Evolutionary conservation across 2,113 vertebrate species (phyloP), one percentile per base, ranked within the genome.

Genomic region (Kryptolebias marmoratus): DNA sequence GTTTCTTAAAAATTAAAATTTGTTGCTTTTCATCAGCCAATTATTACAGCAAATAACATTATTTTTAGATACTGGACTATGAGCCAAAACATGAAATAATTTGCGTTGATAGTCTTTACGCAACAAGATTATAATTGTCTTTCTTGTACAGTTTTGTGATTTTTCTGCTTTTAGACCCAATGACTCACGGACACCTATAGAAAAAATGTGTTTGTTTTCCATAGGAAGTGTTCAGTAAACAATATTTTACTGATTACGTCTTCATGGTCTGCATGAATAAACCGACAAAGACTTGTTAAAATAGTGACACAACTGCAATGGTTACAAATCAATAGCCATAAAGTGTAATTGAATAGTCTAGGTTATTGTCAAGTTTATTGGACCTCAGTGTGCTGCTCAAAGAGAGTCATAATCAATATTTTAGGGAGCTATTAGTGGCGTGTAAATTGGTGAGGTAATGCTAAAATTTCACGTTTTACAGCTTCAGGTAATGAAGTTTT

Each of bases 311-410:
- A 58, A 6, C 22, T 53, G 76, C 55, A 68, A 65, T 58, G 62
- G 54, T 13, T 32, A 42, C 7, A 56, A 68, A 82, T 82, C 64
- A 76, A 82, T 65, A 63, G 59, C 73, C 59, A 60, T 73, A 78
- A 76, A 83, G 76, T 71, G 27, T 55, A 78, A 82, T 76, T 68
- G 75, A 77, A 65, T 11, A 57, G 52, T 27, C 44, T 22, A 49
- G 47, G 79, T 82, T 87, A 59, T 72, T 54, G 75, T 81, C 55
- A 73, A 61, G 31, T 70, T 61, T 63, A 71, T 62, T 75, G 63
- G 68, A 68, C 53, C 70, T 80, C n/a, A 2, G 18, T 54, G 57
- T 72, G 55, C 30, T 47, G 16, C 49, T 73, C 74, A 64, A 57
- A 64, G n/a, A 47, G 45, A 64, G 36, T 60, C 61, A 63, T 67